Percentiles rank a stretch among this genome's conserved stretches.
Conservation (phyloP, 2,888 invertebrate species). For the Caenorhabditis uteleia region DNA sequence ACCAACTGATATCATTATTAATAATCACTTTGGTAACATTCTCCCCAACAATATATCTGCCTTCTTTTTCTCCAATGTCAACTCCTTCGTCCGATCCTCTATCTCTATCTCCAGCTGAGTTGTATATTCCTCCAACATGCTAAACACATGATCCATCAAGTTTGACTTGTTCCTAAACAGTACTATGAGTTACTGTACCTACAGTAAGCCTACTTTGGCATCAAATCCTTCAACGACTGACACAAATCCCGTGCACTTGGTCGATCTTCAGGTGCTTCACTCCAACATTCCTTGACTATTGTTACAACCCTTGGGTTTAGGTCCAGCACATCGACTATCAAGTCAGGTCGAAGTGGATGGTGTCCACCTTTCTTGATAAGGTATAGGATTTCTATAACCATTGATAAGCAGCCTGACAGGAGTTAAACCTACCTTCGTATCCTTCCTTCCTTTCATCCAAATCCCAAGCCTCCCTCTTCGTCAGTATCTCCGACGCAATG, state of each 20-base stretch:
- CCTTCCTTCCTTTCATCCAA: constrained; percentile 45
- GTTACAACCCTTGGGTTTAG: too few species aligned
- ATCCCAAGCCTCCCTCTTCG: constrained; percentile 58
- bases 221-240: constrained; percentile 26
- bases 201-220: constrained; percentile 14
- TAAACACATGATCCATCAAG: constrained; percentile 66
- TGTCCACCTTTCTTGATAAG: constrained; percentile 50
- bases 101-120: constrained; percentile 57
- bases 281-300: constrained; percentile 61
- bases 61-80: constrained; percentile 62
- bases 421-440: constrained; percentile 34
- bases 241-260: constrained; percentile 44
- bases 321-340: constrained; percentile 36
- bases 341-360: constrained; percentile 41
- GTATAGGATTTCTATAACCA: constrained; percentile 51
- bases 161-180: constrained; percentile 34
- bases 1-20: background rate
- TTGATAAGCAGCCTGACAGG: too few species aligned
- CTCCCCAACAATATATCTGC: constrained; percentile 58
- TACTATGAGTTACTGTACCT: background rate
- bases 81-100: constrained; percentile 58
- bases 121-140: constrained; percentile 64
- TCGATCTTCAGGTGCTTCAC: constrained; percentile 49
- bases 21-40: constrained; percentile 57
- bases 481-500: constrained; percentile 60